These are phyloP conservation scores for Magallana angulata DNA, from an alignment of 1,140 invertebrate species.

Conservation along the genomic window DNA sequence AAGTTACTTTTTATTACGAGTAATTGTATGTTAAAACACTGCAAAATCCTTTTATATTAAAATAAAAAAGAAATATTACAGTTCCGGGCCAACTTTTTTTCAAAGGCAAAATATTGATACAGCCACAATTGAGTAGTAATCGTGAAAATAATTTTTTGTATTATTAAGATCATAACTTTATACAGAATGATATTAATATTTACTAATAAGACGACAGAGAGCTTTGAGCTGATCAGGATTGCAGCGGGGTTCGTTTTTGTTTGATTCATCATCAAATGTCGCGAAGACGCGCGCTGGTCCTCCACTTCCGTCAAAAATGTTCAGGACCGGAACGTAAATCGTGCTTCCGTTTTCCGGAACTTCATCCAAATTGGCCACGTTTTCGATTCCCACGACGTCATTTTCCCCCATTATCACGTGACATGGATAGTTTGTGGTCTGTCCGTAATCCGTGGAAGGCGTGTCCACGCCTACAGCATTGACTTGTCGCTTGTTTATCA, in stretches of 20 bases:
- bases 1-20: too few species aligned
- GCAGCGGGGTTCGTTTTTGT: conserved; percentile 31
- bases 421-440: not conserved
- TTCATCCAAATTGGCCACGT: conserved; percentile 60
- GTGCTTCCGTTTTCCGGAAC: conserved; percentile 51
- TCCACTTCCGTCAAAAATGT: conserved; percentile 57
- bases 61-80: too few species aligned
- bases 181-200: too few species aligned
- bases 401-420: conserved; percentile 25
- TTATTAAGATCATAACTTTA: too few species aligned
- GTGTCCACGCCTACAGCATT: too few species aligned
- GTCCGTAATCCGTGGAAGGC: conserved; percentile 82
- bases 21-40: too few species aligned
- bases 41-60: too few species aligned
- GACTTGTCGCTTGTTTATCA: conserved; percentile 82
- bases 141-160: too few species aligned
- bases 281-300: conserved; percentile 59
- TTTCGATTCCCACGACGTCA: conserved; percentile 54
- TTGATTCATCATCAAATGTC: conserved; percentile 51
- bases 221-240: not conserved
- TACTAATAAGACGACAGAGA: not conserved
- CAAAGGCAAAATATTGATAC: too few species aligned
- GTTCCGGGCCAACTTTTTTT: too few species aligned
- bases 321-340: conserved; percentile 53
- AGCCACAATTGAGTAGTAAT: too few species aligned